Base-by-base conservation (phyloP, 2,113 vertebrate genomes). In the Heterotis niloticus region DNA sequence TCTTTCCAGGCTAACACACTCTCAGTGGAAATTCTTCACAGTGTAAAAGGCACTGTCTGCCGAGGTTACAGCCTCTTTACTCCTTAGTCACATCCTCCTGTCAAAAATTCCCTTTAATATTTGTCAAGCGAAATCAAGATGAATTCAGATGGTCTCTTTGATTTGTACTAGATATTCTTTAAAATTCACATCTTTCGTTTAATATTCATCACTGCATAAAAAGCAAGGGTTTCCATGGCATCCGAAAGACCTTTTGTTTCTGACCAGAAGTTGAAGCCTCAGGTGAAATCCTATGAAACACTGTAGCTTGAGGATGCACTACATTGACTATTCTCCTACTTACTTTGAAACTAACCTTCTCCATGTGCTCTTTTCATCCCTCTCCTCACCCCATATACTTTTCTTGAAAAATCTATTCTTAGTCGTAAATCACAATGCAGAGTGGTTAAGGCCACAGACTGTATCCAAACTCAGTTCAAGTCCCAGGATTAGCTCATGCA, bases 41-140 rank as follows among this genome's bases (percentile, higher is more conserved):
- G 7, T 54, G 20, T 52, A 71, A 70, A 4, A 44, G 68, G 18
- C 34, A 11, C 9, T 71, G 68, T 5, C 13, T 20, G 20, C n/a
- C 68, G 9, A 59, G 12, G 57, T n/a, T n/a, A 59, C 57, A 59
- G 9, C 23, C 34, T n/a, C 68, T 20, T 44, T 70, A 44, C 34
- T 20, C 16, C 52, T 52, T 5, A 52, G 20, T 20, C 17, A 20
- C 10, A 20, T 51, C 34, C 34, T 70, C n/a, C 34, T 70, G 68
- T 44, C 29, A 44, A 70, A 44, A 70, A 70, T 51, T 44, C 67
- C 69, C 20, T 72, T 72, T 52, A 20, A 72, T 23, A n/a, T 23
- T 72, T 20, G 34, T 10, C 20, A 72, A 11, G 4, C 0, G 17
- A 4, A 54, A 72, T n/a, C 18, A 34, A 54, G 44, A 13, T 9